A percentile compares a stretch with the other conserved stretches of the same genome.
phyloP scores from a whole-genome alignment of 2,113 vertebrate species.

The Murina feae region DNA sequence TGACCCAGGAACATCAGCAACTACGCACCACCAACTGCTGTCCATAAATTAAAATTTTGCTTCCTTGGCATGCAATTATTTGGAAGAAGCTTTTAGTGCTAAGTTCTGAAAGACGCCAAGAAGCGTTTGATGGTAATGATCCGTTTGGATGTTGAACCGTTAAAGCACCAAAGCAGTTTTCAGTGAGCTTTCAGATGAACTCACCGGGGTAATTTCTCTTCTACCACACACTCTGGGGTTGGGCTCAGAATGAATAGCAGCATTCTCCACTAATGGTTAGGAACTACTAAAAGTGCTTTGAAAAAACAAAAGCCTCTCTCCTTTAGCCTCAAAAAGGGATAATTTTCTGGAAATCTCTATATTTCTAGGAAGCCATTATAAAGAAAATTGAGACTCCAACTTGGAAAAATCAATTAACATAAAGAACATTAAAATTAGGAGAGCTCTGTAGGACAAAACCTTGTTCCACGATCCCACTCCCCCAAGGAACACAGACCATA shows the following conservation, averaged over 20 bases:
- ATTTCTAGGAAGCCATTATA: not conserved
- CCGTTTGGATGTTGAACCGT: not conserved
- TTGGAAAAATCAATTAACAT: not conserved
- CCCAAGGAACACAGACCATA: not conserved
- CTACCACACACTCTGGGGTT: not conserved
- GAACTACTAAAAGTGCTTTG: not conserved
- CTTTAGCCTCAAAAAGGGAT: not conserved
- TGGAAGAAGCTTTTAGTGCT: constrained; percentile 42
- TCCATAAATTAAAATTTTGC: not conserved
- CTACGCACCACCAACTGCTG: not conserved
- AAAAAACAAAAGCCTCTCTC: not conserved
- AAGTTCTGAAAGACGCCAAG: constrained; percentile 23
- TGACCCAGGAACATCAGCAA: not conserved
- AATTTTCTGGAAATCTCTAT: not conserved
- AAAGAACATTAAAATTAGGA: not conserved
- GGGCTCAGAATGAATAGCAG: not conserved
- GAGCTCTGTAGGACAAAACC: not conserved
- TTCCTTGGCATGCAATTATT: constrained; percentile 29
- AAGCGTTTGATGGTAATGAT: not conserved
- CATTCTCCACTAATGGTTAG: not conserved
- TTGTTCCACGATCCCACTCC: not conserved
- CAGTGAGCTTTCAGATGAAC: constrained; percentile 19
- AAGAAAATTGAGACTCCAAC: constrained; percentile 14
- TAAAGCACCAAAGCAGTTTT: not conserved
- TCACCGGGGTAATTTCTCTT: not conserved